Base-by-base conservation (phyloP, 2,888 invertebrate species). In the Trisateles emortualis region DNA sequence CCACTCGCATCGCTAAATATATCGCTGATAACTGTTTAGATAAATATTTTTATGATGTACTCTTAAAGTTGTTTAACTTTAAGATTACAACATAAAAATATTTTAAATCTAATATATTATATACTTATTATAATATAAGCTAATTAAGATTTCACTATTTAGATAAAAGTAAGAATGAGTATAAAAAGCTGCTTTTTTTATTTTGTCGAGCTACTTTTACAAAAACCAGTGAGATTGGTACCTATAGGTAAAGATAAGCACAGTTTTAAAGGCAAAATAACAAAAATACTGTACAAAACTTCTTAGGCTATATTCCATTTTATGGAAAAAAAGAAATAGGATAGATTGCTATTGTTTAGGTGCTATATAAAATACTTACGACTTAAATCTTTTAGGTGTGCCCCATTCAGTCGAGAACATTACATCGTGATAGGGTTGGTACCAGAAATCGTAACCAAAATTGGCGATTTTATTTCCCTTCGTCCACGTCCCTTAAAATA, bases 371-470 rank as follows among this genome's bases (percentile, higher is more conserved):
- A 49, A 76, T 77, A 82, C 93, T 87, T 64, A 95, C 93, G 88
- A 89, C 72, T 95, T 96, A 81, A 98, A 98, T 43, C 95, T 91
- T 59, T 95, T 96, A 0, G 99, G 99, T 0, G 96, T 94, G 0
- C 98, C 98, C 99, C 99, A 99, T 91, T 99, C 99, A 0, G 96
- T 94, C 10, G 98, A 95, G 16, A 98, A 93, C 96, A 99, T 96
- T 0, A 97, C 95, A 86, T 99, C 97, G 74, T 96, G 96, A 73
- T 97, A 95, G 0, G 99, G 99, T 81, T 99, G 99, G 84, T 99
- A 99, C 99, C 99, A 99, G 83, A 97, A 99, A 85, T 99, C 99
- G 83, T 99, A 99, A 3, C 98, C 98, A 70, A 96, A 97, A 46
- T 94, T 88, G 0, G 97, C 96, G n/a, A 83, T 81, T 64, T 94